Base-by-base conservation (phyloP, 2,113 vertebrate genomes). In the Oostethus manadensis region DNA sequence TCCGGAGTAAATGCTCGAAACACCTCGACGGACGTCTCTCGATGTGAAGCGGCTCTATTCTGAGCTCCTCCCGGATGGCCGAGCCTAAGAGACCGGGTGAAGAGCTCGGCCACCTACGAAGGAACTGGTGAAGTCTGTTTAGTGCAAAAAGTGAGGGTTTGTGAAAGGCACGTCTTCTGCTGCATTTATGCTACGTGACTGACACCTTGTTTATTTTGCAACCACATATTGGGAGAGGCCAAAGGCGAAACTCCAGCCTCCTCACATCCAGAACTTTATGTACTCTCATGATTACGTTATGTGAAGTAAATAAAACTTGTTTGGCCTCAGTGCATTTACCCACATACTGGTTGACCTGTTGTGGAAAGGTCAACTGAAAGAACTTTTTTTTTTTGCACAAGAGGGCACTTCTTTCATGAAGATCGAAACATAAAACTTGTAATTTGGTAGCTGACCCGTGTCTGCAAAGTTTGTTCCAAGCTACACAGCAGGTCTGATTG, bases 361-460 rank as follows among this genome's bases (percentile, higher is more conserved):
- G 58, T 58, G 64, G 55, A 18, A 18, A 69, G 73, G 68, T 58
- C 56, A 59, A 64, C 44, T 9, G 1, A 21, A 58, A 33, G 53
- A 48, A 74, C 61, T 56, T 59, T 71, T 54, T 59, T 71, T 54
- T 8, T 6, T 51, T 70, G 46, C 44, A 26, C 63, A 8, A 64
- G 53, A 18, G 50, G 54, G 56, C 35, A 1, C 77, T 80, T 81
- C 81, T 86, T 85, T 84, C 77, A 76, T 79, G 65, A 59, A 56
- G 56, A 67, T 70, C 58, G 73, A 81, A 68, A 59, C 15, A 23
- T 69, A 72, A 26, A 64, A 62, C 58, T 66, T 45, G 73, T 65
- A 58, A 29, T 77, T 78, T 64, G 66, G 70, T 68, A 56, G 59
- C 47, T 73, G 76, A 80, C 72, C 81, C 44, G 9, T 47, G 67